phyloP scores from a whole-genome alignment of 2,888 invertebrate genomes.

The Icerya purchasi region DNA sequence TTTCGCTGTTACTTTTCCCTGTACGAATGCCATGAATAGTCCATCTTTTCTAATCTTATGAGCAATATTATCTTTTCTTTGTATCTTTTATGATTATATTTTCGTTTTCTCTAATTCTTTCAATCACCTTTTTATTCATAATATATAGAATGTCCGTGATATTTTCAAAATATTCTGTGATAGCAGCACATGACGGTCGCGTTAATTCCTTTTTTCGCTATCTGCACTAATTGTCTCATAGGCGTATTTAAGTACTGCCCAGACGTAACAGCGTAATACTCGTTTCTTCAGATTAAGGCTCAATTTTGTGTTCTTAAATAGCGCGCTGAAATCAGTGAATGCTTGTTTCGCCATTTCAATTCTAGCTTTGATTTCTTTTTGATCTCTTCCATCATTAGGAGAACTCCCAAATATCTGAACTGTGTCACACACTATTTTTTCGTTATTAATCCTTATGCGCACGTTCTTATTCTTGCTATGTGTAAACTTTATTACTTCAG shows the following conservation, averaged over 20 bases:
- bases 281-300: background rate
- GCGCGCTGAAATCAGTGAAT: background rate
- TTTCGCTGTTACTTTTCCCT: background rate
- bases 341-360: background rate
- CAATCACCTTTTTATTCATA: background rate
- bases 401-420: background rate
- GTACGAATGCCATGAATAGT: background rate
- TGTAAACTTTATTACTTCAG: too few relatives aligned
- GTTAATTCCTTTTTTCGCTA: background rate
- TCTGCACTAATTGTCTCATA: background rate
- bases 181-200: background rate
- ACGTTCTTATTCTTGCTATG: too few relatives aligned
- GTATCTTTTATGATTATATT: background rate
- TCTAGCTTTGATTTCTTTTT: background rate
- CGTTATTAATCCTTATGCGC: too few relatives aligned
- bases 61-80: background rate
- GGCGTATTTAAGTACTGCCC: background rate
- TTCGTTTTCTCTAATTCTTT: background rate
- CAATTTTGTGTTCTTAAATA: background rate
- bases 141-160: background rate
- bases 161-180: background rate
- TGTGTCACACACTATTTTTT: too few relatives aligned
- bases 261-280: background rate
- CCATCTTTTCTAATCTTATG: background rate
- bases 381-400: background rate